Conservation (phyloP, 30 jellyfish, hydroid and myxozoan species). For the Phacellophora camtschatica region DNA sequence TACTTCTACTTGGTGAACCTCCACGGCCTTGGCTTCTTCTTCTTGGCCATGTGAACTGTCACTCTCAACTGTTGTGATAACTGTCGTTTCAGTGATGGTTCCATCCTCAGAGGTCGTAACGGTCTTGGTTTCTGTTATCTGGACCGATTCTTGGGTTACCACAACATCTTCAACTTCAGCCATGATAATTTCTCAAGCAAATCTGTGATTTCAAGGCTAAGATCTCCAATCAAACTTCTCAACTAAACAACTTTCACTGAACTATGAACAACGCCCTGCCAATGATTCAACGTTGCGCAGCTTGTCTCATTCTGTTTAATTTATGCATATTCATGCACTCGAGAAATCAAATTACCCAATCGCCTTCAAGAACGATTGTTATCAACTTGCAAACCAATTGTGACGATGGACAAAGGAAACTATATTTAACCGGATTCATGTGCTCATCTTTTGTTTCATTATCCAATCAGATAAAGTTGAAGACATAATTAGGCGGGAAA, state of each 20-base stretch:
- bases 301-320: slow-evolving; percentile 43
- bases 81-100: slow-evolving; percentile 49
- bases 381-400: neutral
- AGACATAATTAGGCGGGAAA: slow-evolving; percentile 62
- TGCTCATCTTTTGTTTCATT: slow-evolving; percentile 1
- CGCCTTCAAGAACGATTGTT: slow-evolving; percentile 9
- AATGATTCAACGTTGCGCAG: slow-evolving; percentile 84
- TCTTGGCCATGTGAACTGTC: slow-evolving; percentile 65
- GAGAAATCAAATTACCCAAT: slow-evolving; percentile 34
- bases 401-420: neutral
- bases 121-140: slow-evolving; percentile 52
- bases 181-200: slow-evolving; percentile 24
- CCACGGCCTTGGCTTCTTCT: slow-evolving; percentile 34
- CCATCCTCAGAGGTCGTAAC: slow-evolving; percentile 49
- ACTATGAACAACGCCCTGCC: slow-evolving; percentile 84
- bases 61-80: slow-evolving; percentile 22
- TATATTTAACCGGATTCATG: neutral
- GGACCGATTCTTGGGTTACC: slow-evolving; percentile 29
- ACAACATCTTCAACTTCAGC: slow-evolving; percentile 66
- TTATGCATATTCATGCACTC: slow-evolving; percentile 64
- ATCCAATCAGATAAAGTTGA: slow-evolving; percentile 11
- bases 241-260: slow-evolving; percentile 33
- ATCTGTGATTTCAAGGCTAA: slow-evolving; percentile 25
- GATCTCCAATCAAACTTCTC: slow-evolving; percentile 4
- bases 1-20: slow-evolving; percentile 53